phyloP scores from a whole-genome alignment of 2,113 vertebrate genomes.

The Myanophis thanlyinensis region DNA sequence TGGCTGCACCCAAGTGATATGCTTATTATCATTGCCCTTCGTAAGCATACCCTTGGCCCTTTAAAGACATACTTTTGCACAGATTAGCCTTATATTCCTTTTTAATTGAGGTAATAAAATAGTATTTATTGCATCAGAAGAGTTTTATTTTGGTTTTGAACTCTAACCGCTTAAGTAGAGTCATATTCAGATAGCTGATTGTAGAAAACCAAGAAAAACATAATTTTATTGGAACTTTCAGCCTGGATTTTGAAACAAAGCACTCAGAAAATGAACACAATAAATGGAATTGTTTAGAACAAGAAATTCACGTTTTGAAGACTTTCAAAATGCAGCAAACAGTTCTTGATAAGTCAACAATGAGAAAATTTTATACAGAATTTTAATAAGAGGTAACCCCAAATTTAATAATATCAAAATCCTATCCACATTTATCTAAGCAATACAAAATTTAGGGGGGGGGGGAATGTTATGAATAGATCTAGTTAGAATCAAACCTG shows the following conservation, averaged over 20 bases:
- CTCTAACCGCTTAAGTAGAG: slow-evolving; percentile 21
- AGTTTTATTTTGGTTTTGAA: neutral
- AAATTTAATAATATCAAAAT: neutral
- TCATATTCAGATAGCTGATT: slow-evolving; percentile 46
- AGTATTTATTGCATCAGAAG: slow-evolving; percentile 44
- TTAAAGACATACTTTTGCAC: slow-evolving; percentile 34
- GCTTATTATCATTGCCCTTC: neutral
- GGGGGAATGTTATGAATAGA: neutral
- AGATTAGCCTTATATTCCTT: slow-evolving; percentile 38
- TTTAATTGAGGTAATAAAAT: slow-evolving; percentile 50
- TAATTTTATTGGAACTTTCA: slow-evolving; percentile 34
- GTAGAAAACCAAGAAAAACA: slow-evolving; percentile 48
- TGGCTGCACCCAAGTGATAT: neutral
- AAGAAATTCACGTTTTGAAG: neutral
- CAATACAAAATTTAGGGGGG: neutral
- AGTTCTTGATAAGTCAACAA: neutral
- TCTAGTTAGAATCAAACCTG: neutral
- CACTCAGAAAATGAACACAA: slow-evolving; percentile 18
- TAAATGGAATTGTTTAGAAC: slow-evolving; percentile 33
- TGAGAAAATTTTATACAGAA: neutral
- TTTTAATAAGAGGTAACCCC: neutral
- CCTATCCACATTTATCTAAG: neutral
- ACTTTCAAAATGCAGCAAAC: neutral
- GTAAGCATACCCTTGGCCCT: slow-evolving; percentile 15
- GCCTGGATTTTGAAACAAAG: slow-evolving; percentile 24